Percentiles rank a stretch among this genome's conserved stretches.
These are phyloP conservation scores for Scyliorhinus canicula DNA, from an alignment of 2,797 vertebrate genomes.

Conservation along the genomic window DNA sequence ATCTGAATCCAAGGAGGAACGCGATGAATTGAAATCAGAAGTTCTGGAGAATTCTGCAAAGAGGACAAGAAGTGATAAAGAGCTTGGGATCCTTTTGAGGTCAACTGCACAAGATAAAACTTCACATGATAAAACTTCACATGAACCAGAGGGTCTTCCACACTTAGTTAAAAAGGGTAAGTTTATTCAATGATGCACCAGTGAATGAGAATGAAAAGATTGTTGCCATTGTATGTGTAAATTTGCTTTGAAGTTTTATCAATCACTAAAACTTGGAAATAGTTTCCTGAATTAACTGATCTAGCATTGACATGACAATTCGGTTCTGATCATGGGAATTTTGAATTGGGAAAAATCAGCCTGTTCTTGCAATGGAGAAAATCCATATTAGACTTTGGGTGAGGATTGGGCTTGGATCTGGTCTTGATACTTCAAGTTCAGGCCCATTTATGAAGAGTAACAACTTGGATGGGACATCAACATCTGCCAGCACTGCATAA, in stretches of 20 bases:
- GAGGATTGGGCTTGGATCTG: not conserved
- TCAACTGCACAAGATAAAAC: conserved; percentile 44
- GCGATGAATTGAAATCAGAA: conserved; percentile 46
- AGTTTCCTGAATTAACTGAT: not conserved
- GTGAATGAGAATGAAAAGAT: not conserved
- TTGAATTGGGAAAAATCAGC: not conserved
- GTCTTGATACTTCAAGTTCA: not conserved
- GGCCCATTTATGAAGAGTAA: not conserved
- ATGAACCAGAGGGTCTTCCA: conserved; percentile 71
- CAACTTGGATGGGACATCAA: not conserved
- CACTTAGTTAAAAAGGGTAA: conserved; percentile 75
- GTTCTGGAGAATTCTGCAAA: conserved; percentile 47
- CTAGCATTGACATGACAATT: not conserved
- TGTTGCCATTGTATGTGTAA: not conserved
- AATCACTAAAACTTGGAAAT: not conserved
- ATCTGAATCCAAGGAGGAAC: conserved; percentile 45
- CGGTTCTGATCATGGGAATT: not conserved
- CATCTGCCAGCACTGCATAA: not conserved
- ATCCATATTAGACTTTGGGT: not conserved
- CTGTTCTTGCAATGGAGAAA: no score
- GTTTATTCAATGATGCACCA: not conserved
- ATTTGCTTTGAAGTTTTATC: not conserved
- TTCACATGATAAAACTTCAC: conserved; percentile 53
- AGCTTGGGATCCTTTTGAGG: not conserved
- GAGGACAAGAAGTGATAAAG: conserved; percentile 46